A percentile compares a stretch with the other conserved stretches of the same genome.
Conservation (phyloP, 1,140 invertebrate species). For the Macrostomum lignano region DNA sequence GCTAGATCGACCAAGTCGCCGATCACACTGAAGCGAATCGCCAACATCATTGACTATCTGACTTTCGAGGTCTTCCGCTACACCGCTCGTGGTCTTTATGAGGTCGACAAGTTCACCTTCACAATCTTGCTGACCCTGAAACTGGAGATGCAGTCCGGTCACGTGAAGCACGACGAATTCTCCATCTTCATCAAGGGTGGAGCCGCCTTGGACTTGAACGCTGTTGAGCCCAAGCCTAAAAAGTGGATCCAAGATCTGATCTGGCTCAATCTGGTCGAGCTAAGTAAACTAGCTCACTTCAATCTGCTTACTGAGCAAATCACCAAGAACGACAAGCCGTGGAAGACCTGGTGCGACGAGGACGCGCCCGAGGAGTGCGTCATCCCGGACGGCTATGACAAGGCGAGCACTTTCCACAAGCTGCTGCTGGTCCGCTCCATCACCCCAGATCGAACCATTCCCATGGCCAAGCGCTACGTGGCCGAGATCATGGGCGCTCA, state of each 20-base stretch:
- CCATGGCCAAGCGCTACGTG: conserved; percentile 64
- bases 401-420: conserved; percentile 51
- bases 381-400: conserved; percentile 61
- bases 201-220: conserved; percentile 43
- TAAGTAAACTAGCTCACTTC: conserved; percentile 41
- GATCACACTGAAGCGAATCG: conserved; percentile 35
- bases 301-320: conserved; percentile 45
- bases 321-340: conserved; percentile 45
- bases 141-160: conserved; percentile 52
- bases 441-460: conserved; percentile 71
- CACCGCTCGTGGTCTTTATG: conserved; percentile 63
- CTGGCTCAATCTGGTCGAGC: conserved; percentile 53
- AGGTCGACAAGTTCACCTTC: conserved; percentile 65
- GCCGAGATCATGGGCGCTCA: conserved; percentile 29
- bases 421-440: conserved; percentile 64
- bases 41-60: conserved; percentile 58
- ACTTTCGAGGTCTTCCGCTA: conserved; percentile 72
- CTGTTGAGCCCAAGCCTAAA: conserved; percentile 44
- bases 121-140: conserved; percentile 75
- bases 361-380: conserved; percentile 62
- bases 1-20: conserved; percentile 35
- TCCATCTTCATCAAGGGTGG: conserved; percentile 48
- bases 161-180: conserved; percentile 62
- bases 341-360: conserved; percentile 72
- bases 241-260: conserved; percentile 60